phyloP scores from a whole-genome alignment of 2,113 vertebrate genomes.

The Candoia aspera region DNA sequence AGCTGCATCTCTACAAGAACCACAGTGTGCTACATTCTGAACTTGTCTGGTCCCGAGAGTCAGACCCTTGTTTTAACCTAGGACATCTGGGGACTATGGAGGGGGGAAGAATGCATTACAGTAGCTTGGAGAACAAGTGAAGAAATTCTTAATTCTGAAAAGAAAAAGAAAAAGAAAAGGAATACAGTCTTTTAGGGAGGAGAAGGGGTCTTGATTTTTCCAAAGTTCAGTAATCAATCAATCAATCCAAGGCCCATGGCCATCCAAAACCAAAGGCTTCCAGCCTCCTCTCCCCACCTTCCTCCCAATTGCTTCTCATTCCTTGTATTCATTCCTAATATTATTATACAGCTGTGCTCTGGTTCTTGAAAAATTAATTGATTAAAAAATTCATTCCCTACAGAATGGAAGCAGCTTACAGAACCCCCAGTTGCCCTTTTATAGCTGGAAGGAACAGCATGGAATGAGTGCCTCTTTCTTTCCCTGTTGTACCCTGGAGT shows the following conservation, averaged over 20 bases:
- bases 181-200: too few relatives aligned
- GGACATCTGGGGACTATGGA: too few relatives aligned
- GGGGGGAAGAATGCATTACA: not conserved
- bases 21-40: not conserved
- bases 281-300: constrained; percentile 35
- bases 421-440: constrained; percentile 56
- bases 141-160: not conserved
- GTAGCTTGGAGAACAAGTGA: not conserved
- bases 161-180: not conserved
- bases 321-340: constrained; percentile 65
- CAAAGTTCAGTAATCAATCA: too few relatives aligned
- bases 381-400: constrained; percentile 72
- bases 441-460: constrained; percentile 17
- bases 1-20: rapidly evolving
- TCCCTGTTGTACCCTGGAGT: too few relatives aligned
- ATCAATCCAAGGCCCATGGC: not conserved
- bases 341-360: constrained; percentile 65
- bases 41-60: not conserved
- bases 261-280: constrained; percentile 44
- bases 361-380: constrained; percentile 73
- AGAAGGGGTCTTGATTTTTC: not conserved
- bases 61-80: not conserved
- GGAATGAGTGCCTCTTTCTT: not conserved
- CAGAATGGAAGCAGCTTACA: constrained; percentile 55
- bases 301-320: constrained; percentile 54